Base-by-base conservation (phyloP, 2,113 vertebrate genomes). In the Brachypteracias leptosomus region DNA sequence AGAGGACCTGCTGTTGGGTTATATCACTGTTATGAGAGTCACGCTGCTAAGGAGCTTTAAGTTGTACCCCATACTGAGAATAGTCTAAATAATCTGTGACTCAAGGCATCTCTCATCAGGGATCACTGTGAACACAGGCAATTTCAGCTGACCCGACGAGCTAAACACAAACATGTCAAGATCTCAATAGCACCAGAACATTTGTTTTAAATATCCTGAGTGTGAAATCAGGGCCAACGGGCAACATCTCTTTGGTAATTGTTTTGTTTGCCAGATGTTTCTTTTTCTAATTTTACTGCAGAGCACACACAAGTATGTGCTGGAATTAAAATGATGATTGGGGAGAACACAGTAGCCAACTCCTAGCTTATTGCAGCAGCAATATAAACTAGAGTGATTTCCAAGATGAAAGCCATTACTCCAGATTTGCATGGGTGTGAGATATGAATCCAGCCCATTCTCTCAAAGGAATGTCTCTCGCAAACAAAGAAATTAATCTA, bases 11-110 rank as follows among this genome's bases (percentile, higher is more conserved):
- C 97, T 96, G 94, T 92, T 96, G 96, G 96, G 96, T 95, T 96
- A 96, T 96, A 83, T 88, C 91, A 96, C 65, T 93, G 96, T 97
- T 96, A 82, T 94, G 95, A 96, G 94, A 97, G 94, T 96, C 95
- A 87, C 1, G 83, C 96, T 97, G 97, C 82, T 93, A 96, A 93
- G 92, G 77, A 95, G 94, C 80, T 94, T 93, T 66, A 57, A 93
- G 94, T 94, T 79, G 93, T 91, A 95, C 95, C 95, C 92, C 93
- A 95, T 96, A 78, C 96, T 92, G 97, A 96, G 97, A 95, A 93
- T 13, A 95, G 95, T 97, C 93, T 92, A 97, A 97, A 97, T 96
- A 96, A 95, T 93, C 92, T 93, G 92, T 90, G 94, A 95, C 93
- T 97, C 89, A 93, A 97, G 96, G 77, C 93, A 87, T 96, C 94